These are phyloP conservation scores for Mizuhopecten yessoensis DNA, from an alignment of 1,140 invertebrate genomes.

Conservation along the genomic window DNA sequence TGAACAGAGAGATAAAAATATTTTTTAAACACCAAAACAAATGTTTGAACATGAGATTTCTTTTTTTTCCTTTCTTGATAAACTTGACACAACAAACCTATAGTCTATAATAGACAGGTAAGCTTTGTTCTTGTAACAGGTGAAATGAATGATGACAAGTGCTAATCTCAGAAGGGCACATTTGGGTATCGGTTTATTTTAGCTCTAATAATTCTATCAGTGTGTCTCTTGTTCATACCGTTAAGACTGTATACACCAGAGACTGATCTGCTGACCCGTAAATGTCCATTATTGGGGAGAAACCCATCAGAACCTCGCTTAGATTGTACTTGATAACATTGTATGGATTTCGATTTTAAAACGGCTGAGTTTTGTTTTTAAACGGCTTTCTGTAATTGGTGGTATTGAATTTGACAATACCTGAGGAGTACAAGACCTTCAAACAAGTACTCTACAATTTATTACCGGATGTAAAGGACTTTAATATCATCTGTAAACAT, in stretches of 20 bases:
- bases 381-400: conserved; percentile 33
- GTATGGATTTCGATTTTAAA: conserved; percentile 39
- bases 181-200: not conserved
- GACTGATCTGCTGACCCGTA: not conserved
- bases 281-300: not conserved
- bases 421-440: not conserved
- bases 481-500: conserved; percentile 22
- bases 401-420: conserved; percentile 28
- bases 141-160: conserved; percentile 34
- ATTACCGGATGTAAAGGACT: conserved; percentile 26
- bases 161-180: not conserved
- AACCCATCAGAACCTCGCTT: not conserved
- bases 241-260: not conserved
- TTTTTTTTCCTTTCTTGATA: conserved; percentile 26
- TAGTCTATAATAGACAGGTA: no score
- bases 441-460: conserved; percentile 39
- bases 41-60: conserved; percentile 1
- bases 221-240: not conserved
- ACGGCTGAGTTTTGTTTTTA: conserved; percentile 34
- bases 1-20: not conserved
- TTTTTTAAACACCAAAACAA: conserved; percentile 26
- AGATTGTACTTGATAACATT: conserved; percentile 4
- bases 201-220: not conserved
- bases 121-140: conserved; percentile 37
- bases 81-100: conserved; percentile 18